Evolutionary conservation across 2,888 invertebrate species (phyloP).

Genomic region (Diarsia mendica): DNA sequence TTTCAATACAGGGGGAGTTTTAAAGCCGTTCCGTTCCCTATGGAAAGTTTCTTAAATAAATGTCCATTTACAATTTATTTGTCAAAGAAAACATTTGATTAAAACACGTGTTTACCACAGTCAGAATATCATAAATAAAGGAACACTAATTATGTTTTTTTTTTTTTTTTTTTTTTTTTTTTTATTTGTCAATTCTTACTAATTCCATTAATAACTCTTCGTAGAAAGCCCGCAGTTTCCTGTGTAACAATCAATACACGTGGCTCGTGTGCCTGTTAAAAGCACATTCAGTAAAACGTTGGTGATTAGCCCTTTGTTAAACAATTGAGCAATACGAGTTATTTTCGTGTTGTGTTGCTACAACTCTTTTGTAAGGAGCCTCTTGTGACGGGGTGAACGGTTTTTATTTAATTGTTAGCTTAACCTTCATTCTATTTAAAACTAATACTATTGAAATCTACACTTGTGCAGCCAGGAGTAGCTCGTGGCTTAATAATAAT

Average conservation of each 20-base stretch:
- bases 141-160: too few relatives aligned
- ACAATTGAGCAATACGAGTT: not conserved
- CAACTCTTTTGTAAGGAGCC: not conserved
- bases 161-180: too few relatives aligned
- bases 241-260: not conserved
- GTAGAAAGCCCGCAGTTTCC: not conserved
- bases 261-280: not conserved
- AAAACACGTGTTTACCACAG: not conserved
- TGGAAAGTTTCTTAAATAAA: not conserved
- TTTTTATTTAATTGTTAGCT: not conserved
- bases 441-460: not conserved
- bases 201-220: not conserved
- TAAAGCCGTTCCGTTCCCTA: not conserved
- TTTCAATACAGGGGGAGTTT: not conserved
- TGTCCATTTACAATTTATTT: not conserved
- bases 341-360: constrained; percentile 1
- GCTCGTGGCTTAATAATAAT: not conserved
- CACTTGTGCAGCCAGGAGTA: not conserved
- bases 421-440: not conserved
- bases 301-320: not conserved
- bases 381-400: not conserved
- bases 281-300: not conserved
- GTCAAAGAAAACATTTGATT: not conserved
- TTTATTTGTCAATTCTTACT: not conserved
- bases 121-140: not conserved